Evolutionary conservation across 2,888 invertebrate species (phyloP).

Genomic region (Drosophila meridiana): DNA sequence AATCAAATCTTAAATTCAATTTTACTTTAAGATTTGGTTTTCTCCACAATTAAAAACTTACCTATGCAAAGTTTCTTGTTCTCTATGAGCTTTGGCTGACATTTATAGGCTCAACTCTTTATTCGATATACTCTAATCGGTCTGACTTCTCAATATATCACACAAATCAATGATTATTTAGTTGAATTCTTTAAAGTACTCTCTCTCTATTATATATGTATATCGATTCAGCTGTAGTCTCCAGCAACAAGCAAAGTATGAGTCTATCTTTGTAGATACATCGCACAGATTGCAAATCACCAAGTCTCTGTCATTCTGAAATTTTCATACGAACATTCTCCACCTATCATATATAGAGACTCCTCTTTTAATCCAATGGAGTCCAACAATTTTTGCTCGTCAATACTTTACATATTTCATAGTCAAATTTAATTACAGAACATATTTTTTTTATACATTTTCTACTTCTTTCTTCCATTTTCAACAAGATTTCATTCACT

Average conservation of each 20-base stretch:
- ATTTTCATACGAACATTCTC: background rate
- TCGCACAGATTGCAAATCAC: too few relatives aligned
- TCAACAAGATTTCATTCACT: background rate
- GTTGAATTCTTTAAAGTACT: too few relatives aligned
- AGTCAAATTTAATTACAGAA: background rate
- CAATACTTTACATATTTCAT: background rate
- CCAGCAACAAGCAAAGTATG: too few relatives aligned
- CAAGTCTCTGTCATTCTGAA: too few relatives aligned
- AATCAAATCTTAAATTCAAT: too few relatives aligned
- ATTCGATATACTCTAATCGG: background rate
- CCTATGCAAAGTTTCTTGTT: background rate
- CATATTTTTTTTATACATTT: background rate
- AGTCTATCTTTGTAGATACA: too few relatives aligned
- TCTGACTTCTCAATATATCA: background rate
- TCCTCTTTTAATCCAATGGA: background rate
- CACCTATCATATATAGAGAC: background rate
- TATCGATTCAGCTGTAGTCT: too few relatives aligned
- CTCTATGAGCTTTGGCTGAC: background rate
- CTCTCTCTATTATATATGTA: too few relatives aligned
- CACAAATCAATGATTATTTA: too few relatives aligned
- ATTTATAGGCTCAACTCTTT: background rate
- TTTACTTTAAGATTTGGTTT: too few relatives aligned
- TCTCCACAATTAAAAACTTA: background rate
- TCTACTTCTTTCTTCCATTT: background rate
- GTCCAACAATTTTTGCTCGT: background rate